phyloP scores from a whole-genome alignment of 2,888 invertebrate species.

The Choristoneura rosaceana region DNA sequence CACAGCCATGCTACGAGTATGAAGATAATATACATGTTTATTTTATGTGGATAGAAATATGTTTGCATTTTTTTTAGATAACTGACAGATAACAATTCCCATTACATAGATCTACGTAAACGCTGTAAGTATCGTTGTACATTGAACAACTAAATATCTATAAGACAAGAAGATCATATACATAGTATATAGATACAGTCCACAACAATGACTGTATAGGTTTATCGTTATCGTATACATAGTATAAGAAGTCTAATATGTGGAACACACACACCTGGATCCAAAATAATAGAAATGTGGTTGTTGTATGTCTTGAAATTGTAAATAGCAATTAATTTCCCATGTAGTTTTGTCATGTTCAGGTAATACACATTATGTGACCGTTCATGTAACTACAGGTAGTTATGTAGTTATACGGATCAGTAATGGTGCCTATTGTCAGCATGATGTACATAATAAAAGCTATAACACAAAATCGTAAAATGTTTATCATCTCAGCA shows the following conservation, averaged over 20 bases:
- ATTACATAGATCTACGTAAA: background rate
- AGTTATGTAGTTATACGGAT: background rate
- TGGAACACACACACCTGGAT: too few species aligned
- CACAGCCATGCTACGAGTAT: background rate
- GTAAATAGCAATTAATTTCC: too few species aligned
- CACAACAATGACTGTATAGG: too few species aligned
- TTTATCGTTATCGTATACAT: too few species aligned
- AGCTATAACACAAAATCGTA: background rate
- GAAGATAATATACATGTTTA: background rate
- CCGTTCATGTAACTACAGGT: background rate
- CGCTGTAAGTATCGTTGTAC: too few species aligned
- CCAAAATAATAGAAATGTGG: too few species aligned
- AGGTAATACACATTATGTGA: background rate
- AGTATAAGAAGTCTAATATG: too few species aligned
- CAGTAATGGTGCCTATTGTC: background rate
- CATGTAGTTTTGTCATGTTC: background rate
- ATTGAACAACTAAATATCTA: background rate
- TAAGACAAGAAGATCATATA: background rate
- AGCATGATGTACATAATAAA: background rate
- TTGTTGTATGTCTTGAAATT: too few species aligned
- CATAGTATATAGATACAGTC: background rate
- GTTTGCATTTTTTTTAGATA: background rate
- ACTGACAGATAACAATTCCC: background rate
- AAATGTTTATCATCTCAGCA: background rate
- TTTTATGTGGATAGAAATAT: background rate